Evolutionary conservation across 2,888 invertebrate genomes (phyloP).

Genomic region (Conistra vaccinii): DNA sequence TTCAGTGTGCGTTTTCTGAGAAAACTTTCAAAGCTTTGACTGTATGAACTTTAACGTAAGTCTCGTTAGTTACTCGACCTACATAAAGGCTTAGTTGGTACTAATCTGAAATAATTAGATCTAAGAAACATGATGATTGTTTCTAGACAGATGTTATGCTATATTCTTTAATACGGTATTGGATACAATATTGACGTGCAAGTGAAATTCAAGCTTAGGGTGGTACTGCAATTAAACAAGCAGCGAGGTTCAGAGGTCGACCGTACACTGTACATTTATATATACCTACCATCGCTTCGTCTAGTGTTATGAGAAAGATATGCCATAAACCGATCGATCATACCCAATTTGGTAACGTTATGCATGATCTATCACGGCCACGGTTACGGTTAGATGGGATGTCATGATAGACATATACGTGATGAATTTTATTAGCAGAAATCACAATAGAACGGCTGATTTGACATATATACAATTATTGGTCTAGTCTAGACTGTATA

Average conservation of each 20-base stretch:
- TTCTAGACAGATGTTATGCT: neutral
- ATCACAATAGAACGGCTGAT: constrained; percentile 40
- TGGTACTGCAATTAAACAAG: neutral
- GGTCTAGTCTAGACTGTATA: constrained; percentile 21
- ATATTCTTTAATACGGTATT: neutral
- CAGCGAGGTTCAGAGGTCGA: too few species aligned
- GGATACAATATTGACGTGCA: neutral
- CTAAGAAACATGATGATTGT: neutral
- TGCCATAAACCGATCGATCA: neutral
- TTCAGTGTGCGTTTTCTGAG: neutral
- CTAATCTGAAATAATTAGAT: neutral
- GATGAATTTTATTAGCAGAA: constrained; percentile 26
- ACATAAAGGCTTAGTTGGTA: neutral
- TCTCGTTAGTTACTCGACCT: neutral
- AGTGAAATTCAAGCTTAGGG: neutral
- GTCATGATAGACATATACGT: constrained; percentile 25
- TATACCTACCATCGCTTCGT: neutral
- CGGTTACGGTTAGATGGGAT: constrained; percentile 20
- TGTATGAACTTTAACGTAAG: neutral
- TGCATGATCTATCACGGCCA: constrained; percentile 47
- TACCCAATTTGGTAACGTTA: constrained; percentile 48
- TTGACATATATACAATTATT: constrained; percentile 37
- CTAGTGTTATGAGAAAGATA: neutral
- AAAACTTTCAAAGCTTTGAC: neutral
- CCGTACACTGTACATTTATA: too few species aligned